These are phyloP conservation scores for Lutjanus erythropterus DNA, from an alignment of 2,113 vertebrate species.

Conservation along the genomic window DNA sequence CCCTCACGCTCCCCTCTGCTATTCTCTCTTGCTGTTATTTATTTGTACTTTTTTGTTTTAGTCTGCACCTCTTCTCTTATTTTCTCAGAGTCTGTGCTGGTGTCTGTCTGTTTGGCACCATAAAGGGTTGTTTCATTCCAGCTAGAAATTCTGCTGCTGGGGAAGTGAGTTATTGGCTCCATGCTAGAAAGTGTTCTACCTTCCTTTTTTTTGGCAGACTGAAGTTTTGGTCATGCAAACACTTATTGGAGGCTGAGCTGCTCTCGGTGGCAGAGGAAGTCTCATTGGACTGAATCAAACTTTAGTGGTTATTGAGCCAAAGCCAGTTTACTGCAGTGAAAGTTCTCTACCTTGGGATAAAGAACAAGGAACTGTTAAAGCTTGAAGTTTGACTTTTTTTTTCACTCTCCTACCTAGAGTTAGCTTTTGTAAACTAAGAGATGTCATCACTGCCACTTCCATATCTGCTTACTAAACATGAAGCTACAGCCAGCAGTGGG, in stretches of 20 bases:
- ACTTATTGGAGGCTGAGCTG: conserved; percentile 31
- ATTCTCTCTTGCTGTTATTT: conserved; percentile 68
- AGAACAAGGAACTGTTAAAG: neutral
- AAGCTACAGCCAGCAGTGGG: no score
- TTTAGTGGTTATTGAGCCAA: conserved; percentile 5
- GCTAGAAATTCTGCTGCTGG: conserved; percentile 45
- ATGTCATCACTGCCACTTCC: neutral
- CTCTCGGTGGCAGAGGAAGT: conserved; percentile 28
- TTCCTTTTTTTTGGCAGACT: conserved; percentile 34
- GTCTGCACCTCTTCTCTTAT: conserved; percentile 43
- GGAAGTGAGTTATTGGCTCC: conserved; percentile 54
- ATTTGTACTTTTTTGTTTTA: conserved; percentile 67
- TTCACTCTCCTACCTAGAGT: neutral
- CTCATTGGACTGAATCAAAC: conserved; percentile 15
- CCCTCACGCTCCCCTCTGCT: conserved; percentile 52
- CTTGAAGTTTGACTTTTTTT: neutral
- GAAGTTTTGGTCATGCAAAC: conserved; percentile 42
- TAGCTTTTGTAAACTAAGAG: neutral
- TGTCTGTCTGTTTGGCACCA: conserved; percentile 47
- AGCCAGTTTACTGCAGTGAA: conserved; percentile 1
- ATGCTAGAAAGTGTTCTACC: conserved; percentile 27
- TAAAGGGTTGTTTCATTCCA: conserved; percentile 57
- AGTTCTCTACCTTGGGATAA: neutral
- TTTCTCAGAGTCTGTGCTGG: conserved; percentile 34
- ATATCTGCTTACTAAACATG: neutral